Conservation (phyloP, 2,797 vertebrate species). For the Pantherophis vulpinus region DNA sequence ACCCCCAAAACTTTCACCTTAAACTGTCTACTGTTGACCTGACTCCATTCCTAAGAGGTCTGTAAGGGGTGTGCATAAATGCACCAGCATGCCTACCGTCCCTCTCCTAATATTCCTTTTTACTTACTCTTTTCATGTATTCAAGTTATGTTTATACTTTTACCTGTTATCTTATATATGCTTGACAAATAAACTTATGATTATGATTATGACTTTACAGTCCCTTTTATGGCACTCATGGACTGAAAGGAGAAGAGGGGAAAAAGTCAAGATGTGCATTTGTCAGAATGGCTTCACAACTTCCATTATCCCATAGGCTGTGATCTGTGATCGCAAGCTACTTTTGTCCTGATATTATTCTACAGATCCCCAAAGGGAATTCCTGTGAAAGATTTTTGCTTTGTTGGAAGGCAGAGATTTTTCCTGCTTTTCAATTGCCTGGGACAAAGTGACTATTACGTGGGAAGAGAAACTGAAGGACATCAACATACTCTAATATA, state of each 20-base stretch:
- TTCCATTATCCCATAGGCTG: constrained; percentile 78
- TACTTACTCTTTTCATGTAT: no score
- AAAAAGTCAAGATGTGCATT: constrained; percentile 83
- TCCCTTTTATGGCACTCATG: constrained; percentile 78
- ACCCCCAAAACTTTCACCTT: no score
- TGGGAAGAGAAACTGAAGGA: constrained; percentile 51
- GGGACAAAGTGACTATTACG: constrained; percentile 56
- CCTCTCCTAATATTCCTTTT: no score
- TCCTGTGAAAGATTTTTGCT: constrained; percentile 72
- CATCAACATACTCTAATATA: constrained; percentile 47
- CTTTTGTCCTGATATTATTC: constrained; percentile 79
- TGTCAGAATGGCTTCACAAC: constrained; percentile 79
- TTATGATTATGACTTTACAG: constrained; percentile 75
- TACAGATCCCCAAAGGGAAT: constrained; percentile 75
- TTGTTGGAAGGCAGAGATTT: constrained; percentile 64
- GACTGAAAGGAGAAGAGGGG: constrained; percentile 66
- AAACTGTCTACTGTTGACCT: no score
- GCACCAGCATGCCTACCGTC: no score
- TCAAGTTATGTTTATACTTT: no score
- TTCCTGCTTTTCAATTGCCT: constrained; percentile 56
- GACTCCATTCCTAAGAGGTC: no score
- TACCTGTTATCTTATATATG: no score
- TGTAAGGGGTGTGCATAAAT: no score
- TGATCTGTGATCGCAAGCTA: constrained; percentile 79
- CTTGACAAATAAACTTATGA: no score